Conservation (phyloP, 2,888 invertebrate genomes). For the Xanthia icteritia region DNA sequence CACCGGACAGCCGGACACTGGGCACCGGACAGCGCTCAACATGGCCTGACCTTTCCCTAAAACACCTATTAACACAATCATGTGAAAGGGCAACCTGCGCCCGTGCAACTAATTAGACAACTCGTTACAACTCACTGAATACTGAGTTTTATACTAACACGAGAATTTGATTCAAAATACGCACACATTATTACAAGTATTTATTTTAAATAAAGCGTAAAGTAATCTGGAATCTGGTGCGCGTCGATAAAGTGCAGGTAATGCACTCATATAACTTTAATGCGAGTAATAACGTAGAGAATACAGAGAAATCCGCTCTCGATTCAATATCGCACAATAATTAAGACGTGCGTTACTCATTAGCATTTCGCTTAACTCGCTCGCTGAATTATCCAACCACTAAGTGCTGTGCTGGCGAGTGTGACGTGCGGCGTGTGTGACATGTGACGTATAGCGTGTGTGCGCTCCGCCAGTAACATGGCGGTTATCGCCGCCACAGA, state of each 20-base stretch:
- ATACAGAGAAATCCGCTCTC: conserved; percentile 41
- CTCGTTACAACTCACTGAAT: conserved; percentile 27
- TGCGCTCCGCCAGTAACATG: background rate
- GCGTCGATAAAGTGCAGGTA: conserved; percentile 31
- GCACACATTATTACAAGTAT: background rate
- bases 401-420: conserved; percentile 44
- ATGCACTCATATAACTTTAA: conserved; percentile 43
- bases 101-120: conserved; percentile 40
- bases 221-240: conserved; percentile 13
- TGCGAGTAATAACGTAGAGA: conserved; percentile 28
- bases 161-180: conserved; percentile 5
- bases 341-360: conserved; percentile 55
- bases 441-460: conserved; percentile 2
- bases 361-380: conserved; percentile 51
- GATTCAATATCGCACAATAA: conserved; percentile 44
- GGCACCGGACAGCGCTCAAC: conserved; percentile 1
- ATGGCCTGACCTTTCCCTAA: conserved; percentile 51
- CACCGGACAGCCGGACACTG: conserved; percentile 7
- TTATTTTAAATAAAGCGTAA: conserved; percentile 14
- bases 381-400: conserved; percentile 46
- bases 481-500: conserved; percentile 15
- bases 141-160: conserved; percentile 3
- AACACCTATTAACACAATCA: conserved; percentile 38
- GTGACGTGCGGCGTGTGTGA: conserved; percentile 38
- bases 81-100: conserved; percentile 45